Percentiles rank a stretch among this genome's conserved stretches.
Evolutionary conservation across 2,113 vertebrate genomes (phyloP).

Genomic region (Micromys minutus): DNA sequence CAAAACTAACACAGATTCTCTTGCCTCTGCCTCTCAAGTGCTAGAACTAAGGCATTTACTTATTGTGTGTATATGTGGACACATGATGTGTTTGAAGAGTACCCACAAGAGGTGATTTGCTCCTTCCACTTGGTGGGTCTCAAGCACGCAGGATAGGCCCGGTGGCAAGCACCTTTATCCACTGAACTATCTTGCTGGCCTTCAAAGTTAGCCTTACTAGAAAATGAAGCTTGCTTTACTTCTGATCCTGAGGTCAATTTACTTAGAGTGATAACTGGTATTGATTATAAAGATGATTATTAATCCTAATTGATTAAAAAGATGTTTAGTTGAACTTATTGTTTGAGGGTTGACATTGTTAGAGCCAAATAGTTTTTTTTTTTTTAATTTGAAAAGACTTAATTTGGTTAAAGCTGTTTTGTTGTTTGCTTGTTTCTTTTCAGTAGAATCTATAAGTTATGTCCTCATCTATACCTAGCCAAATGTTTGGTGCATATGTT

Average conservation of each 20-base stretch:
- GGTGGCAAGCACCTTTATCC: neutral
- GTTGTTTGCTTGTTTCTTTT: conserved; percentile 1
- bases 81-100: neutral
- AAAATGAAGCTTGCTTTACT: conserved; percentile 21
- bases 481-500: conserved; percentile 52
- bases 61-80: neutral
- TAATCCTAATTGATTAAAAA: conserved; percentile 52
- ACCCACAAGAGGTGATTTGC: neutral
- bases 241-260: conserved; percentile 31
- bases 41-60: neutral
- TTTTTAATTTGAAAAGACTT: conserved; percentile 42
- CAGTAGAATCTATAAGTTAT: conserved; percentile 44
- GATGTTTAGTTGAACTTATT: conserved; percentile 40
- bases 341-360: conserved; percentile 49
- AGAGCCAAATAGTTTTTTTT: neutral
- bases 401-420: conserved; percentile 50
- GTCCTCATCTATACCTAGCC: conserved; percentile 1
- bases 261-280: conserved; percentile 50
- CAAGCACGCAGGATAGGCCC: neutral
- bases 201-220: neutral
- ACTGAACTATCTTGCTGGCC: neutral
- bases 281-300: conserved; percentile 57
- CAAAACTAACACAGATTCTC: too few relatives aligned
- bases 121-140: neutral
- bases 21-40: neutral